phyloP scores from a whole-genome alignment of 2,888 invertebrate genomes.

The Imbricaverruca yamaguchii region DNA sequence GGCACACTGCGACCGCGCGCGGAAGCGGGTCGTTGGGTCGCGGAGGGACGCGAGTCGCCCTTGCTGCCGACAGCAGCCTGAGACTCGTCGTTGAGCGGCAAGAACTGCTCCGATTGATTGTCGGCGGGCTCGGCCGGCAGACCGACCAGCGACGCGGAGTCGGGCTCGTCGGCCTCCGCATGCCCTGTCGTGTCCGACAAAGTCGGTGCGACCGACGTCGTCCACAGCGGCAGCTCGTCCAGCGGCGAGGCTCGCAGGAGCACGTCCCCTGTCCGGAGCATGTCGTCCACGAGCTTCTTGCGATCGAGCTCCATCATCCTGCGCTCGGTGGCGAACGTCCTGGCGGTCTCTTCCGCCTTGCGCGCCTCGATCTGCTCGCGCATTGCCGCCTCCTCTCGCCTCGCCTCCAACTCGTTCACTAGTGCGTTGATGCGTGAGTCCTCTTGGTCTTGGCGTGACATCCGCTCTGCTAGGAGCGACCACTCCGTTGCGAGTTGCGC shows the following conservation, averaged over 20 bases:
- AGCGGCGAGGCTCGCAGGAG: no score
- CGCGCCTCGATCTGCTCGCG: not conserved
- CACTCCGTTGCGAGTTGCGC: not conserved
- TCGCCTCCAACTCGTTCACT: not conserved
- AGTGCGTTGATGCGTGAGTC: not conserved
- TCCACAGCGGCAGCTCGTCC: not conserved
- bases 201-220: not conserved
- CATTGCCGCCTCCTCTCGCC: not conserved
- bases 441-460: not conserved
- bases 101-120: no score
- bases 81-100: no score
- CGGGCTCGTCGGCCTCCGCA: not conserved
- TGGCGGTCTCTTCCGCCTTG: not conserved
- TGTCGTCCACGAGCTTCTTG: not conserved
- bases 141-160: not conserved
- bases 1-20: no score
- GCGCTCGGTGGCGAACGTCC: not conserved
- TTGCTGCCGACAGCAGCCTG: no score
- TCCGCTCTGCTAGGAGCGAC: not conserved
- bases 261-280: not conserved
- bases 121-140: not conserved
- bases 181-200: not conserved
- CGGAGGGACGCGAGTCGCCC: no score
- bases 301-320: not conserved
- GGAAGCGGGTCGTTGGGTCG: no score